Evolutionary conservation across 1,140 invertebrate genomes (phyloP).

Genomic region (Venustaconcha ellipsiformis): DNA sequence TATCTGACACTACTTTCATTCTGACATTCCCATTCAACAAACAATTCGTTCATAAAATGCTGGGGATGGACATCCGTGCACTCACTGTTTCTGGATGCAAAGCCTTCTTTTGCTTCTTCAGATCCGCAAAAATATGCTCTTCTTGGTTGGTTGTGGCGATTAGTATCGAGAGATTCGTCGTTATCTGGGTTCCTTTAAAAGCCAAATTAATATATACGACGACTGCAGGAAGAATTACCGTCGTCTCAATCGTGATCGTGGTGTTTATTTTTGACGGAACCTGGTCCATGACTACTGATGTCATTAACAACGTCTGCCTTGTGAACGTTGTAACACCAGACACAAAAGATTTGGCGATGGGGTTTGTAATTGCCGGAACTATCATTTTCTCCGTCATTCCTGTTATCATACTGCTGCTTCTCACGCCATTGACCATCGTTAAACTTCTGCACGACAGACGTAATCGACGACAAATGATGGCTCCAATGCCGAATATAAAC

Average conservation of each 20-base stretch:
- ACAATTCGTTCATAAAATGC: conserved; percentile 28
- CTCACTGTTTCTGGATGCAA: conserved; percentile 35
- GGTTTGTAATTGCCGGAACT: conserved; percentile 14
- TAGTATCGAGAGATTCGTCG: conserved; percentile 49
- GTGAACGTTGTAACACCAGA: conserved; percentile 22
- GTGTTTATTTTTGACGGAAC: conserved; percentile 25
- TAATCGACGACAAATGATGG: not conserved
- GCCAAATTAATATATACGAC: conserved; percentile 38
- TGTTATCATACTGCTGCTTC: conserved; percentile 4
- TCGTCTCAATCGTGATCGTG: conserved; percentile 16
- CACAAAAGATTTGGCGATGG: not conserved
- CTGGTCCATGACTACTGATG: conserved; percentile 37
- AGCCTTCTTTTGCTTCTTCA: conserved; percentile 44
- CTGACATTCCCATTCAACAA: conserved; percentile 43
- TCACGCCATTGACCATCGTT: conserved; percentile 20
- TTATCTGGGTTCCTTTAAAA: conserved; percentile 49
- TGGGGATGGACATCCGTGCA: conserved; percentile 40
- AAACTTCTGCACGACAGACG: conserved; percentile 3
- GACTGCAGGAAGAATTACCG: conserved; percentile 8
- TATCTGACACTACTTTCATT: conserved; percentile 37
- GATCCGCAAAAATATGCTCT: conserved; percentile 51
- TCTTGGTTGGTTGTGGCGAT: conserved; percentile 53
- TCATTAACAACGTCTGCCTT: conserved; percentile 37
- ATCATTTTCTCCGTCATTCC: conserved; percentile 22
- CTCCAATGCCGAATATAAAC: not conserved